These are phyloP conservation scores for Prorops nasuta DNA, from an alignment of 1,140 invertebrate species.

Conservation along the genomic window DNA sequence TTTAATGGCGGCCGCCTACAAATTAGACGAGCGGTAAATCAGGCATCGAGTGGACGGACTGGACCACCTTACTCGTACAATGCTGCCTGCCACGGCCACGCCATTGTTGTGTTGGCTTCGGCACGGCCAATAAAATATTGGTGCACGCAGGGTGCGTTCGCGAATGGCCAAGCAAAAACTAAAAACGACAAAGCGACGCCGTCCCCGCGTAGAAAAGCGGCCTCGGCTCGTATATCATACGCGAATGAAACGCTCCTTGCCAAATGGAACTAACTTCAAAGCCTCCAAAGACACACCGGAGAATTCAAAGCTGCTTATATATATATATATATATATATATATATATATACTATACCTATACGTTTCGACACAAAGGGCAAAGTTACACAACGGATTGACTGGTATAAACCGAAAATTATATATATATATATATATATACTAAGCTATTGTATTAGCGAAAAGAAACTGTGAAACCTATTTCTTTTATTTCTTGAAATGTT, in stretches of 20 bases:
- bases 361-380: no score
- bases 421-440: no score
- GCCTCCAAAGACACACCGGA: no score
- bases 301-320: no score
- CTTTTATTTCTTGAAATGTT: no score
- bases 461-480: no score
- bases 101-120: slow-evolving; percentile 16
- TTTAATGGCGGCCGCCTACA: slow-evolving; percentile 57
- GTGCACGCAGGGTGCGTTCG: slow-evolving; percentile 12
- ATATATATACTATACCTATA: no score
- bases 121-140: slow-evolving; percentile 31
- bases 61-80: slow-evolving; percentile 44
- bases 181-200: neutral
- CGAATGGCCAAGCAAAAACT: slow-evolving; percentile 1
- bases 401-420: no score
- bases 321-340: no score
- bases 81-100: slow-evolving; percentile 15
- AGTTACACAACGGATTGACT: no score
- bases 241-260: neutral
- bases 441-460: no score
- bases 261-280: no score
- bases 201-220: slow-evolving; percentile 9
- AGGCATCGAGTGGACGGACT: slow-evolving; percentile 51
- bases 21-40: slow-evolving; percentile 57
- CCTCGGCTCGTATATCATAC: slow-evolving; percentile 26